phyloP scores from a whole-genome alignment of 2,113 vertebrate genomes.

The Salvelinus namaycush region DNA sequence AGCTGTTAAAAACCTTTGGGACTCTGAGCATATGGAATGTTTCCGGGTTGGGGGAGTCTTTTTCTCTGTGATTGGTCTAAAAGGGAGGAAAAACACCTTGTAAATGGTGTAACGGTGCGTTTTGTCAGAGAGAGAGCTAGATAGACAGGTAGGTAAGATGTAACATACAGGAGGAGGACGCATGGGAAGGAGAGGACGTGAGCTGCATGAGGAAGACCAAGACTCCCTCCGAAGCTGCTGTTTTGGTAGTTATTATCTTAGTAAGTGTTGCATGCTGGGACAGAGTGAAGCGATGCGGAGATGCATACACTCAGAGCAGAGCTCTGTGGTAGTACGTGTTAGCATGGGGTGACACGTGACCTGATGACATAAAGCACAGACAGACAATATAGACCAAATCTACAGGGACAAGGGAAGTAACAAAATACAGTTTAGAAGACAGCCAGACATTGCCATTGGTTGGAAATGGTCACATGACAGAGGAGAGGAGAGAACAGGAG shows the following conservation, averaged over 20 bases:
- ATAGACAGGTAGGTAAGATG: slow-evolving; percentile 46
- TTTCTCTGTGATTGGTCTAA: slow-evolving; percentile 99
- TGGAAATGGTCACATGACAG: slow-evolving; percentile 44
- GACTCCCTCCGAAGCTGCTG: slow-evolving; percentile 67
- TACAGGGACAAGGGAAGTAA: slow-evolving; percentile 41
- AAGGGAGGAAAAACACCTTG: slow-evolving; percentile 95
- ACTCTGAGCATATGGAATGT: slow-evolving; percentile 99
- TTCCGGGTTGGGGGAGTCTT: slow-evolving; percentile 98
- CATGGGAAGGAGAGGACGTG: slow-evolving; percentile 49
- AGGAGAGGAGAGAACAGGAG: slow-evolving; percentile 47
- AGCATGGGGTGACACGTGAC: slow-evolving; percentile 36
- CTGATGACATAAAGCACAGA: slow-evolving; percentile 64
- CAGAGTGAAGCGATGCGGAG: slow-evolving; percentile 38
- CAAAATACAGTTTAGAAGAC: slow-evolving; percentile 50
- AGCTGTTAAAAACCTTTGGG: slow-evolving; percentile 93
- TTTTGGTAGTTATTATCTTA: slow-evolving; percentile 48
- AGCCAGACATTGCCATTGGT: slow-evolving; percentile 61
- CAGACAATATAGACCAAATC: slow-evolving; percentile 26
- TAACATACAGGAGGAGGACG: slow-evolving; percentile 43
- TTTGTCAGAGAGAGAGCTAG: slow-evolving; percentile 42
- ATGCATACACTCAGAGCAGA: not conserved
- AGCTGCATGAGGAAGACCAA: slow-evolving; percentile 51
- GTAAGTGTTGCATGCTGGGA: slow-evolving; percentile 77
- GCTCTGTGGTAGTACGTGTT: slow-evolving; percentile 35
- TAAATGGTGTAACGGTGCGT: slow-evolving; percentile 75